Conservation (phyloP, 2,888 invertebrate genomes). For the Meandrusa payeni region DNA sequence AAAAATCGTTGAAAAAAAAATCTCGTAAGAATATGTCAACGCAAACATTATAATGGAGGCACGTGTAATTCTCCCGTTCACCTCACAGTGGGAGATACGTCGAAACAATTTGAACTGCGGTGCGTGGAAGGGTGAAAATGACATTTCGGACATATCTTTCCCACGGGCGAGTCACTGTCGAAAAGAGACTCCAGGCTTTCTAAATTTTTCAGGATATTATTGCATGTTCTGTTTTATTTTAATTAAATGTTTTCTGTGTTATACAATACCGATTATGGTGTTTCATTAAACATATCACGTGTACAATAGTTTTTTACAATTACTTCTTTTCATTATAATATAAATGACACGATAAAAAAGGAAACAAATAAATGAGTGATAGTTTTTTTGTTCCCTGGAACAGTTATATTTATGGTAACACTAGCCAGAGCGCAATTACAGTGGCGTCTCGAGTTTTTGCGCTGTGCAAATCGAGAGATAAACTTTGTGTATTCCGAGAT, state of each 20-base stretch:
- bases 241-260: no score
- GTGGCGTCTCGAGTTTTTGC: conserved; percentile 56
- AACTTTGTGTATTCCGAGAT: conserved; percentile 34
- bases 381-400: conserved; percentile 3
- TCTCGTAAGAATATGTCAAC: conserved; percentile 1
- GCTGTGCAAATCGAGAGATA: conserved; percentile 44
- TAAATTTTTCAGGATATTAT: background rate
- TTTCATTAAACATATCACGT: no score
- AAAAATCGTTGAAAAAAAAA: conserved; percentile 1
- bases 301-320: no score
- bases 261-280: no score
- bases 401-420: conserved; percentile 3
- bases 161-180: conserved; percentile 50
- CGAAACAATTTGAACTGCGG: conserved; percentile 23
- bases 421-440: conserved; percentile 57
- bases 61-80: conserved; percentile 7
- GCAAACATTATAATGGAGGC: conserved; percentile 3
- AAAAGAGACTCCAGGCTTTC: conserved; percentile 8
- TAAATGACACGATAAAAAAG: no score
- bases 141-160: conserved; percentile 73
- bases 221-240: no score
- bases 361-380: no score
- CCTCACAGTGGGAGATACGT: conserved; percentile 22
- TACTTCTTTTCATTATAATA: background rate
- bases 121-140: conserved; percentile 57